Conservation (phyloP, 2,113 vertebrate species). For the Psettodes erumei region DNA sequence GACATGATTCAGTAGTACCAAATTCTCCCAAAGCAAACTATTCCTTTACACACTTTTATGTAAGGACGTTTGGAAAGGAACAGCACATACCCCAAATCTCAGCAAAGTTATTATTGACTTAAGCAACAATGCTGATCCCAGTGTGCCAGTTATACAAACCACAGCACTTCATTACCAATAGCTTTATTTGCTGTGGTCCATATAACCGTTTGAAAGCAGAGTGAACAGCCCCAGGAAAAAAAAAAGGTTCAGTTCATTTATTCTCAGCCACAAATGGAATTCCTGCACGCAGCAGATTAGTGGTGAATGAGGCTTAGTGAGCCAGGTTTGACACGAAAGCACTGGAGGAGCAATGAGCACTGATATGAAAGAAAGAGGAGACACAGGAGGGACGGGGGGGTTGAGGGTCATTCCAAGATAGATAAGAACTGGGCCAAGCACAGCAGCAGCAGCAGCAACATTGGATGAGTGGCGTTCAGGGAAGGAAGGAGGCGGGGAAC, state of each 20-base stretch:
- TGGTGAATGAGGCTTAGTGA: constrained; percentile 24
- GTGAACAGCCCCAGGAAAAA: background rate
- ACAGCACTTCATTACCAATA: background rate
- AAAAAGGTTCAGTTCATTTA: constrained; percentile 20
- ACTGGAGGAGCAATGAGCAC: constrained; percentile 7
- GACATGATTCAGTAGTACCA: too few relatives aligned
- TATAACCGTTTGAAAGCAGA: constrained; percentile 5
- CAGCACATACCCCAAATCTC: background rate
- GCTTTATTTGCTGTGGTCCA: constrained; percentile 13
- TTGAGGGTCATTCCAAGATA: constrained; percentile 31
- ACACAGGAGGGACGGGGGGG: constrained; percentile 1
- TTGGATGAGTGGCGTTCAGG: constrained; percentile 25
- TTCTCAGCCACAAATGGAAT: constrained; percentile 27
- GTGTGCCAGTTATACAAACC: constrained; percentile 4
- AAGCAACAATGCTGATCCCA: background rate
- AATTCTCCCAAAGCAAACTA: constrained; percentile 12
- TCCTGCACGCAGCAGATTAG: constrained; percentile 40
- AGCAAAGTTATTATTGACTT: constrained; percentile 5
- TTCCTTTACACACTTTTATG: background rate
- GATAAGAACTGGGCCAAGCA: constrained; percentile 25
- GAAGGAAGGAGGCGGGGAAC: constrained; percentile 15
- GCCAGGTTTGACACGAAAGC: constrained; percentile 20
- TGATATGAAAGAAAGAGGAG: constrained; percentile 8
- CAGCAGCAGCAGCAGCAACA: constrained; percentile 29
- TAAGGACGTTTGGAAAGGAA: background rate